phyloP scores from a whole-genome alignment of 2,113 vertebrate genomes.

The Oxyruncus cristatus region DNA sequence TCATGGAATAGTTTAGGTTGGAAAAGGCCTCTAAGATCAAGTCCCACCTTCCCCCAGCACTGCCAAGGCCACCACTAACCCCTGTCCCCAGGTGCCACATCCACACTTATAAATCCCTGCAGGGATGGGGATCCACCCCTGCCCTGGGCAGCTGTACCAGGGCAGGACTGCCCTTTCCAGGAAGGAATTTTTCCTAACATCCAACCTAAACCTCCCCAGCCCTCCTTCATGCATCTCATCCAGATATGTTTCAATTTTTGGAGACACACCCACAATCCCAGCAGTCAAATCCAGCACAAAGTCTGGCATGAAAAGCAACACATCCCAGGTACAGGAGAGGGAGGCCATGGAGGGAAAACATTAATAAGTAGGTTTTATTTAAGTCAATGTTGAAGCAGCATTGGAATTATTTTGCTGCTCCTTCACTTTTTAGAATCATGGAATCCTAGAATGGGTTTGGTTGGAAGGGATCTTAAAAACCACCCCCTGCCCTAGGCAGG shows the following conservation, averaged over 20 bases:
- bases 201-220: background rate
- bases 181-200: accelerated
- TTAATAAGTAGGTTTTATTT: background rate
- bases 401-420: background rate
- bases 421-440: background rate
- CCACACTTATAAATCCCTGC: background rate
- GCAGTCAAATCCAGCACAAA: background rate
- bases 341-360: background rate
- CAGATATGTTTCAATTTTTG: background rate
- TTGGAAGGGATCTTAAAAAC: background rate
- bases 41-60: background rate
- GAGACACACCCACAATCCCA: background rate
- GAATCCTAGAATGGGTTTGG: background rate
- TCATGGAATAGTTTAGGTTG: background rate
- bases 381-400: background rate
- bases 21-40: accelerated
- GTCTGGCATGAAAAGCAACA: background rate
- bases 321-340: background rate
- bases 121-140: background rate
- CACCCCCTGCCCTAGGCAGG: background rate
- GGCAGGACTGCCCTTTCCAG: background rate
- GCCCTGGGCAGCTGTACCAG: background rate
- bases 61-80: background rate
- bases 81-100: background rate
- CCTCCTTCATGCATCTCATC: background rate